Evolutionary conservation across 2,113 vertebrate species (phyloP).

Genomic region (Uropsilus gracilis): DNA sequence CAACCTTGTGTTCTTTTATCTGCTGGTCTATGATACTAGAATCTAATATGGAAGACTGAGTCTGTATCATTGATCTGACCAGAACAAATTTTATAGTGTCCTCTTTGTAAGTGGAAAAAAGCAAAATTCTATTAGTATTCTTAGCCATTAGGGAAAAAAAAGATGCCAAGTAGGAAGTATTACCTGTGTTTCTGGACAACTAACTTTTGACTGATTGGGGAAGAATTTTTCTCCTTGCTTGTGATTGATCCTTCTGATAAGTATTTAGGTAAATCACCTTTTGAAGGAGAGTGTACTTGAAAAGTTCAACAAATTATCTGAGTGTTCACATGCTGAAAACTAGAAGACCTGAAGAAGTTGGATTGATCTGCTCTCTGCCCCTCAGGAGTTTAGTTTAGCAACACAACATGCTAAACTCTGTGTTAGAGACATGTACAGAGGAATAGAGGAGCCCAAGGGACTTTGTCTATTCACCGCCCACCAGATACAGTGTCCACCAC

Average conservation of each 20-base stretch:
- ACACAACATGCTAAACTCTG: background rate
- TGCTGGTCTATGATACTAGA: background rate
- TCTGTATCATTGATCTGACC: conserved; percentile 25
- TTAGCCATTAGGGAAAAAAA: conserved; percentile 42
- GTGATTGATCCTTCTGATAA: conserved; percentile 14
- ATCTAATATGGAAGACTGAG: background rate
- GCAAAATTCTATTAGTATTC: background rate
- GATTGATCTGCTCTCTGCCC: background rate
- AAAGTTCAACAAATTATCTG: background rate
- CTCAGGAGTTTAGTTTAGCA: background rate
- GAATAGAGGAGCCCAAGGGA: background rate
- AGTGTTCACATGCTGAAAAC: background rate
- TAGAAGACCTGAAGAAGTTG: background rate
- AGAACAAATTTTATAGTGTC: conserved; percentile 33
- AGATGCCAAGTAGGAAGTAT: background rate
- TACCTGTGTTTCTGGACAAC: conserved; percentile 24
- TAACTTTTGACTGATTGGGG: conserved; percentile 29
- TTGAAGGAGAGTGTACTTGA: conserved; percentile 12
- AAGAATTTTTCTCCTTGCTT: conserved; percentile 2
- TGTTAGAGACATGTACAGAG: background rate
- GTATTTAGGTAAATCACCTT: background rate
- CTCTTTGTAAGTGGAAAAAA: conserved; percentile 7
- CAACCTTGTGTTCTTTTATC: background rate
- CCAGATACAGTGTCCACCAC: background rate
- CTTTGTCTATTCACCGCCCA: background rate